Conservation (phyloP, 2,888 invertebrate species). For the Aspidiotus destructor region DNA sequence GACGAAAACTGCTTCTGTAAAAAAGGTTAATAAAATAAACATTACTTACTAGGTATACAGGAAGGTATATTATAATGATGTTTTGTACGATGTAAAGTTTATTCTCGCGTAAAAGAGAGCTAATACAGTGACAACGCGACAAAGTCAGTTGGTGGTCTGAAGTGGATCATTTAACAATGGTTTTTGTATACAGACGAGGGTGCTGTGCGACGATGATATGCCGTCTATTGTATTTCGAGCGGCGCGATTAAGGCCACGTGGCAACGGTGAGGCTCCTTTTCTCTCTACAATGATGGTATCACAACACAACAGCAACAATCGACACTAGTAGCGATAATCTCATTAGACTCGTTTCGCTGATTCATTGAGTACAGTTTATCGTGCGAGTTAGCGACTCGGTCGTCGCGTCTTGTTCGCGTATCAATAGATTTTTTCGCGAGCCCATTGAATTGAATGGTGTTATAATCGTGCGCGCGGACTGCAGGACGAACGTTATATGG, state of each 20-base stretch:
- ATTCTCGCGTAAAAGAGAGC: slow-evolving; percentile 2
- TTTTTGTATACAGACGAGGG: slow-evolving; percentile 5
- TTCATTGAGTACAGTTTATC: slow-evolving; percentile 26
- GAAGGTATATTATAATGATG: neutral
- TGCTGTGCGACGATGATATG: slow-evolving; percentile 14
- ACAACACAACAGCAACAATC: slow-evolving; percentile 19
- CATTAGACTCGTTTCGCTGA: slow-evolving; percentile 30
- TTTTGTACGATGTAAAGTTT: neutral
- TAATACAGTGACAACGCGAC: neutral
- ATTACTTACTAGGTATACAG: neutral
- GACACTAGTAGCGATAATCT: slow-evolving; percentile 28
- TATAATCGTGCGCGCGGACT: neutral
- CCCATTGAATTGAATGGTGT: neutral
- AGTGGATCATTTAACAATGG: slow-evolving; percentile 18
- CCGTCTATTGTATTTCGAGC: slow-evolving; percentile 25
- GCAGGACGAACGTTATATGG: no score
- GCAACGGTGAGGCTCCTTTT: slow-evolving; percentile 18
- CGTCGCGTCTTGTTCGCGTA: neutral
- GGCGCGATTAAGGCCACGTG: slow-evolving; percentile 31
- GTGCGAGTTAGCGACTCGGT: slow-evolving; percentile 14
- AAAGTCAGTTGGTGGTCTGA: slow-evolving; percentile 24
- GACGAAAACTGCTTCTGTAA: slow-evolving; percentile 53
- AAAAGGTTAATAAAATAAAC: slow-evolving; percentile 36
- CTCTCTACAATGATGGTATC: slow-evolving; percentile 17
- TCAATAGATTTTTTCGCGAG: slow-evolving; percentile 13